phyloP scores from a whole-genome alignment of 2,888 invertebrate species.

The Ceramica pisi region DNA sequence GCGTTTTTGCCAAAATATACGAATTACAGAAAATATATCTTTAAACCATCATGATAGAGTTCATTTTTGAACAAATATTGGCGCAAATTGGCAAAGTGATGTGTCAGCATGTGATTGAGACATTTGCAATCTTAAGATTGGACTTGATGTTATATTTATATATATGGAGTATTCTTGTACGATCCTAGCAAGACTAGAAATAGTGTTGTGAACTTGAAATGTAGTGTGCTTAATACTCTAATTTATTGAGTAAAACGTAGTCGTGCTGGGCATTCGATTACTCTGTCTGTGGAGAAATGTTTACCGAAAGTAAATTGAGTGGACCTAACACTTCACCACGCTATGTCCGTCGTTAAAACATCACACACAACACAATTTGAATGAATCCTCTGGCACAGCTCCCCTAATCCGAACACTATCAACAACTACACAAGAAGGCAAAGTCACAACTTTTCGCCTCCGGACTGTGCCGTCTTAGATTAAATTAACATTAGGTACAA shows the following conservation, averaged over 20 bases:
- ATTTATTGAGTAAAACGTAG: too few relatives aligned
- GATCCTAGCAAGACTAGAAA: too few relatives aligned
- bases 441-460: constrained; percentile 85
- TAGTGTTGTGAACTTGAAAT: too few relatives aligned
- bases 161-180: too few relatives aligned
- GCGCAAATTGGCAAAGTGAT: too few relatives aligned
- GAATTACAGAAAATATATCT: too few relatives aligned
- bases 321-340: too few relatives aligned
- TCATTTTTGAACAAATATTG: too few relatives aligned
- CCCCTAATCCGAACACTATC: constrained; percentile 65
- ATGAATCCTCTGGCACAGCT: constrained; percentile 2
- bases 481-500: constrained; percentile 90
- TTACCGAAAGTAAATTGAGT: neutral
- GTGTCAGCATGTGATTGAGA: neutral
- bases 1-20: too few relatives aligned
- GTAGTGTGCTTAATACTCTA: too few relatives aligned
- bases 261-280: neutral
- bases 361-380: neutral
- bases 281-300: neutral
- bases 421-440: constrained; percentile 81
- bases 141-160: too few relatives aligned
- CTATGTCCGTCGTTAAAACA: neutral
- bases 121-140: neutral
- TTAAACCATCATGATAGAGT: too few relatives aligned
- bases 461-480: constrained; percentile 87